These are phyloP conservation scores for Melieria omissa DNA, from an alignment of 2,888 invertebrate genomes.

Conservation along the genomic window DNA sequence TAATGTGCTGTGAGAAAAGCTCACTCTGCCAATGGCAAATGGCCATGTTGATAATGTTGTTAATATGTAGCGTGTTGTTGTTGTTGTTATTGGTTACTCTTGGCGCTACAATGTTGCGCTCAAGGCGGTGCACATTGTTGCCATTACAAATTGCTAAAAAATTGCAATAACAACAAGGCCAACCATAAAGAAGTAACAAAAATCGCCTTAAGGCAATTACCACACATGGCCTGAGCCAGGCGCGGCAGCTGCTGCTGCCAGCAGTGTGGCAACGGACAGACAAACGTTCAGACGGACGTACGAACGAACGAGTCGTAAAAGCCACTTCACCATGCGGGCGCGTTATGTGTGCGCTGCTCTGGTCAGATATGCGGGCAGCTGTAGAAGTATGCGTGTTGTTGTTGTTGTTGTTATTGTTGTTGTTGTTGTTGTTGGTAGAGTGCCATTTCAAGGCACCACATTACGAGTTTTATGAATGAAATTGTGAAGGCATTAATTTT, in stretches of 20 bases:
- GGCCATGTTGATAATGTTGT: neutral
- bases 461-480: conserved; percentile 55
- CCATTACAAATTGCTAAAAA: neutral
- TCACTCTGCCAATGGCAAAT: no score
- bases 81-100: conserved; percentile 3
- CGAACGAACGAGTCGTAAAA: no score
- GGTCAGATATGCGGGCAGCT: no score
- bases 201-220: conserved; percentile 33
- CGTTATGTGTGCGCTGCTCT: no score
- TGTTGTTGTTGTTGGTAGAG: neutral
- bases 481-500: conserved; percentile 60
- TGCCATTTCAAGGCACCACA: conserved; percentile 8
- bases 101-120: neutral
- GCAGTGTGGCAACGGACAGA: conserved; percentile 7
- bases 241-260: conserved; percentile 32
- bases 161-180: no score
- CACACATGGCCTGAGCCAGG: conserved; percentile 16
- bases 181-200: neutral
- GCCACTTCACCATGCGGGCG: no score
- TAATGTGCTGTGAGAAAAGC: no score
- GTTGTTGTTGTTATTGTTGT: no score
- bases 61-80: neutral
- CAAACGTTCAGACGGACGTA: neutral
- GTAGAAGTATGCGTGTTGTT: no score
- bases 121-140: neutral